Evolutionary conservation across 2,888 invertebrate genomes (phyloP).

Genomic region (Odontocolon sp.): DNA sequence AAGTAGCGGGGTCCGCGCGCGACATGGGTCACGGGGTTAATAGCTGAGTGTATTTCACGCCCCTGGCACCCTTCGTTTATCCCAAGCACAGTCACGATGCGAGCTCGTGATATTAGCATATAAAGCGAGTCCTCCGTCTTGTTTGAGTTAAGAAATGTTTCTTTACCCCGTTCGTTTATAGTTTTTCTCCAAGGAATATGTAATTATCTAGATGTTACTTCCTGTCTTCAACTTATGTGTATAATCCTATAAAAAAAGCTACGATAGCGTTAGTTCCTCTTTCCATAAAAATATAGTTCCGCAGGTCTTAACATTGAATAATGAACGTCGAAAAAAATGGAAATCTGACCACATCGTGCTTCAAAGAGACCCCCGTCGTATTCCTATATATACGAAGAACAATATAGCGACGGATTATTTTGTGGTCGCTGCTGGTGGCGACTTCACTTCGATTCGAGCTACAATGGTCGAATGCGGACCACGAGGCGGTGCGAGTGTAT

Average conservation of each 20-base stretch:
- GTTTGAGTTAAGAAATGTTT: slow-evolving; percentile 70
- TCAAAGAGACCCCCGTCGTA: slow-evolving; percentile 1
- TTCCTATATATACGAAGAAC: no score
- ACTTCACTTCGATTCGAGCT: background rate
- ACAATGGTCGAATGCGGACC: background rate
- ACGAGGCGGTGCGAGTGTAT: background rate
- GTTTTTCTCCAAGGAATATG: slow-evolving; percentile 5
- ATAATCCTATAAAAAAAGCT: background rate
- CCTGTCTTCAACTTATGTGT: background rate
- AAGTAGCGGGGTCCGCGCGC: slow-evolving; percentile 38
- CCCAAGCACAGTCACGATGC: slow-evolving; percentile 53
- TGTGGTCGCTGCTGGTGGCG: background rate
- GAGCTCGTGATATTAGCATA: slow-evolving; percentile 73
- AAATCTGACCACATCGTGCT: background rate
- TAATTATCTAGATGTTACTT: slow-evolving; percentile 7
- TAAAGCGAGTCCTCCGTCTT: slow-evolving; percentile 75
- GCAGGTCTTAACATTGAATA: background rate
- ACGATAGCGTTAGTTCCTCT: background rate
- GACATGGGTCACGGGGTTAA: slow-evolving; percentile 73
- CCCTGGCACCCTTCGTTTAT: slow-evolving; percentile 55
- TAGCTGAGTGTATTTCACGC: slow-evolving; percentile 76
- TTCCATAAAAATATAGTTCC: no score
- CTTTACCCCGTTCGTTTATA: slow-evolving; percentile 32
- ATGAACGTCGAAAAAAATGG: background rate
- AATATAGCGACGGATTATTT: slow-evolving; percentile 3